phyloP scores from a whole-genome alignment of 1,140 invertebrate species.

The Gonatopus flavifemur region DNA sequence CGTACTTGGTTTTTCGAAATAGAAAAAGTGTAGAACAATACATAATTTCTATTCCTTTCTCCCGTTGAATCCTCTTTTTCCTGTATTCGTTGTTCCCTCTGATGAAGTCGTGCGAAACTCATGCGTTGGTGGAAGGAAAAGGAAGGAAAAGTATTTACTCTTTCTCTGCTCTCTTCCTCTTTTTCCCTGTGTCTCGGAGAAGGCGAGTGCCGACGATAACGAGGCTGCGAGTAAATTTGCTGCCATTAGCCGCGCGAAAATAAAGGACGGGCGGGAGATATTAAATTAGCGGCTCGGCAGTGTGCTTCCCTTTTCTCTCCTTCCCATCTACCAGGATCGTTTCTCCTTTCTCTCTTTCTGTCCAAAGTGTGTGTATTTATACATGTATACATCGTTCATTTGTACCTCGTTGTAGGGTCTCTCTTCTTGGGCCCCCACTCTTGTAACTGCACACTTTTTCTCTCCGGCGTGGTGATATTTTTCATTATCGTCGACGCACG shows the following conservation, averaged over 20 bases:
- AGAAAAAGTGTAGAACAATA: no score
- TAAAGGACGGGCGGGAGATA: conserved; percentile 47
- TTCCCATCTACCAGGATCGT: background rate
- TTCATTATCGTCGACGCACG: background rate
- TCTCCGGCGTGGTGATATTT: no score
- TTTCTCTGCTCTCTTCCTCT: background rate
- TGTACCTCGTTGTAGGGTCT: no score
- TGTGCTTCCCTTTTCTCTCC: conserved; percentile 3
- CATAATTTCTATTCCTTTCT: no score
- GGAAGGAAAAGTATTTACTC: background rate
- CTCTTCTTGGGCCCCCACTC: no score
- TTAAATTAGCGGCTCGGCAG: conserved; percentile 43
- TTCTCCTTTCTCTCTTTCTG: conserved; percentile 2
- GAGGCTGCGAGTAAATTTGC: conserved; percentile 52
- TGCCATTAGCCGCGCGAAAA: conserved; percentile 53
- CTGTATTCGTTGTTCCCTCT: conserved; percentile 5
- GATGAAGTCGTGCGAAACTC: conserved; percentile 18
- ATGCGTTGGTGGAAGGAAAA: background rate
- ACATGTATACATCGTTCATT: no score
- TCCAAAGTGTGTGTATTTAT: no score
- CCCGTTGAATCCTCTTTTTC: conserved; percentile 8
- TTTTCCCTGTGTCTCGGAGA: background rate
- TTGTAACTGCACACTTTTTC: no score
- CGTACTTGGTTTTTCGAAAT: no score
- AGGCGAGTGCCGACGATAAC: conserved; percentile 40